A percentile compares a stretch with the other conserved stretches of the same genome.
These are phyloP conservation scores for Fissipunctia ypsillon DNA, from an alignment of 2,888 invertebrate genomes.

Conservation along the genomic window DNA sequence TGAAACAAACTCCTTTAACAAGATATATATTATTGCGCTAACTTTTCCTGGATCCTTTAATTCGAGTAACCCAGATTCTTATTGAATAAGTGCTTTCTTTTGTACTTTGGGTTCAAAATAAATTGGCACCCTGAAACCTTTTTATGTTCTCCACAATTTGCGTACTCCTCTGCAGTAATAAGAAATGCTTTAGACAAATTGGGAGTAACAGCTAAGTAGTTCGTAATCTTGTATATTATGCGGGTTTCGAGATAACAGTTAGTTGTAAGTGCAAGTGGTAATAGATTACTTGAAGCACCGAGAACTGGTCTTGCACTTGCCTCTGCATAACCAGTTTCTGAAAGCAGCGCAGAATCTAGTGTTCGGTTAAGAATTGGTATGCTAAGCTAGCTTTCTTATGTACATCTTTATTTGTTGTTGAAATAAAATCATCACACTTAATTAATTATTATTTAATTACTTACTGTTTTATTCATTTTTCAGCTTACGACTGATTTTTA, in stretches of 20 bases:
- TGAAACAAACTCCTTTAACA: slow-evolving; percentile 45
- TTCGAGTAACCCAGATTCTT: slow-evolving; percentile 45
- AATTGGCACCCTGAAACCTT: slow-evolving; percentile 46
- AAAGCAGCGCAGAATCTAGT: slow-evolving; percentile 16
- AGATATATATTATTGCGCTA: slow-evolving; percentile 33
- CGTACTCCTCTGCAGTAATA: slow-evolving; percentile 28
- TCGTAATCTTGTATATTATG: slow-evolving; percentile 7
- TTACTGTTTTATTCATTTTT: too few species aligned
- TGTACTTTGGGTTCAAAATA: slow-evolving; percentile 48
- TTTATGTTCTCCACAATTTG: slow-evolving; percentile 38
- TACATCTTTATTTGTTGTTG: neutral
- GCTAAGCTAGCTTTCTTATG: neutral
- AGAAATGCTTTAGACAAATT: slow-evolving; percentile 41
- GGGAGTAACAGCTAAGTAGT: neutral
- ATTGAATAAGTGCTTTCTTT: slow-evolving; percentile 59
- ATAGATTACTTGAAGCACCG: slow-evolving; percentile 29
- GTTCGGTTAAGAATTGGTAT: slow-evolving; percentile 2
- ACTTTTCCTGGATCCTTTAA: slow-evolving; percentile 42
- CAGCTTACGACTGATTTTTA: neutral
- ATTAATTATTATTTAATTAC: neutral
- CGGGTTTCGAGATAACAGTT: slow-evolving; percentile 25
- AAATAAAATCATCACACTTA: neutral
- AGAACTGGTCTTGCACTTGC: slow-evolving; percentile 48
- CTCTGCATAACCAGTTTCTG: slow-evolving; percentile 31
- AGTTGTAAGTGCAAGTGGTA: slow-evolving; percentile 46